A percentile compares a stretch with the other conserved stretches of the same genome.
phyloP scores from a whole-genome alignment of 1,140 invertebrate species.

The Trichoplusia ni region DNA sequence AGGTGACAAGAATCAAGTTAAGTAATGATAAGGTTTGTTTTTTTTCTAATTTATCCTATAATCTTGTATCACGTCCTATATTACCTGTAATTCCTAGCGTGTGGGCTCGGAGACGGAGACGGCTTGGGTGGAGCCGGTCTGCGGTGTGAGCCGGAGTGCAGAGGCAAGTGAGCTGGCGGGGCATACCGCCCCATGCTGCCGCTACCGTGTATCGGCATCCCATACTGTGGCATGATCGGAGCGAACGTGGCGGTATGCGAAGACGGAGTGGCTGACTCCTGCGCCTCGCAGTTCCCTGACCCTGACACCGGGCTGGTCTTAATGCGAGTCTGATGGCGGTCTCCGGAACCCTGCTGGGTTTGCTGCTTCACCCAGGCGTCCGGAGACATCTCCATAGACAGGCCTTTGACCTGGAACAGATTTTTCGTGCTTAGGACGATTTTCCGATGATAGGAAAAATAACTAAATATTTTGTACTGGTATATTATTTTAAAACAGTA shows the following conservation, averaged over 20 bases:
- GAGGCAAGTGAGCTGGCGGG: constrained; percentile 84
- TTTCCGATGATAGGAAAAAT: no score
- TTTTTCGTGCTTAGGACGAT: background rate
- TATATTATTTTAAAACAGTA: background rate
- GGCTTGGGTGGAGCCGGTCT: constrained; percentile 81
- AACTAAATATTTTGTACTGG: no score
- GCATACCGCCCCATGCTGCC: constrained; percentile 79
- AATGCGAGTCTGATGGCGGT: constrained; percentile 68
- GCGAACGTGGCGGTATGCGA: constrained; percentile 76
- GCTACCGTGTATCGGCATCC: constrained; percentile 76
- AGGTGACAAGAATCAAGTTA: no score
- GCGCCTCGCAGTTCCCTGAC: constrained; percentile 63
- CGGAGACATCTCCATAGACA: constrained; percentile 78
- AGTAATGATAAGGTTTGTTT: no score
- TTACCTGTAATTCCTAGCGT: constrained; percentile 81
- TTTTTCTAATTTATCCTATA: no score
- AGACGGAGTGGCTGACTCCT: constrained; percentile 56
- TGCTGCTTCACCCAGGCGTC: constrained; percentile 77
- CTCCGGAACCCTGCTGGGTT: constrained; percentile 60
- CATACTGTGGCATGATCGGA: constrained; percentile 78
- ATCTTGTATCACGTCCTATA: no score
- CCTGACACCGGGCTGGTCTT: constrained; percentile 76
- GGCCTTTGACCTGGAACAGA: constrained; percentile 67
- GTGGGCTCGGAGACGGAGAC: constrained; percentile 83
- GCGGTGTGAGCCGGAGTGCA: constrained; percentile 75